A percentile compares a stretch with the other conserved stretches of the same genome.
These are phyloP conservation scores for Pundamilia nyererei DNA, from an alignment of 2,113 vertebrate species.

Conservation along the genomic window DNA sequence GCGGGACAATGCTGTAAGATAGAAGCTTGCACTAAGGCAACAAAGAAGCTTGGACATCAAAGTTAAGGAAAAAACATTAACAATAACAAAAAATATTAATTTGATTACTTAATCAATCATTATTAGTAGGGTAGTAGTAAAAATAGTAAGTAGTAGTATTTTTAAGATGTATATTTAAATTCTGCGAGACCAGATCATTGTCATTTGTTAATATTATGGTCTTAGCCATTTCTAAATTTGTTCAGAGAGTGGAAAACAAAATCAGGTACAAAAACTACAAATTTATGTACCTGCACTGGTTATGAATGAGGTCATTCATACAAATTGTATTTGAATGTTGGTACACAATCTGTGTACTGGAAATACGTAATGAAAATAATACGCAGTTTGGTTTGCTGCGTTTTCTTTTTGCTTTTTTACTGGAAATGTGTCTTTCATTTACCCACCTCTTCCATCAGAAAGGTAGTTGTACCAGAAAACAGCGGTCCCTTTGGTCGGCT, in stretches of 20 bases:
- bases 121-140: not conserved
- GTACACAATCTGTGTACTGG: not conserved
- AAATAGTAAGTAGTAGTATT: not conserved
- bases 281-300: not conserved
- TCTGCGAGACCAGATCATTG: not conserved
- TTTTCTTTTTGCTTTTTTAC: not conserved
- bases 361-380: not conserved
- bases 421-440: not conserved
- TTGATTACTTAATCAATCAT: not conserved
- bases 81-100: not conserved
- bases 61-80: not conserved
- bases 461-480: slow-evolving; percentile 99
- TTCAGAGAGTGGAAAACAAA: not conserved
- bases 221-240: not conserved
- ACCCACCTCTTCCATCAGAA: slow-evolving; percentile 89
- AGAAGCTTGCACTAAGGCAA: not conserved
- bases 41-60: not conserved
- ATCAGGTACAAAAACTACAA: not conserved
- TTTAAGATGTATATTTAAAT: not conserved
- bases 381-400: not conserved
- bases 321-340: not conserved
- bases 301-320: not conserved
- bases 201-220: not conserved
- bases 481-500: slow-evolving; percentile 90
- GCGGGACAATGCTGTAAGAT: not conserved